Base-by-base conservation (phyloP, 1,140 invertebrate species). In the Heliconius eleuchia region DNA sequence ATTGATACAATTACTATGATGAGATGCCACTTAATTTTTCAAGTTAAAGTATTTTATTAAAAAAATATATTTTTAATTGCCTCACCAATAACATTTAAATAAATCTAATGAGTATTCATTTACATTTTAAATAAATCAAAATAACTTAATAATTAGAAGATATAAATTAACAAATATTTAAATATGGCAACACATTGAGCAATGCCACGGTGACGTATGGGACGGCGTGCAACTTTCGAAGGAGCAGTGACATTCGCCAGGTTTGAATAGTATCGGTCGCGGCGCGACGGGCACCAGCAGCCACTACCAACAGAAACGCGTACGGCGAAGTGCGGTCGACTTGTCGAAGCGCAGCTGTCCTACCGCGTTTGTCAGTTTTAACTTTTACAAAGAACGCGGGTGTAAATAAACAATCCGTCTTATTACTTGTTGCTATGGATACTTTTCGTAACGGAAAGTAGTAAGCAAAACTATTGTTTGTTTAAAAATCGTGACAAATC, bases 301-400 rank as follows among this genome's bases (percentile, higher is more conserved):
- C 91, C 79, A 80, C 86, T 84, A 87, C 85, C 84, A 86, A 83
- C 91, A 91, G 92, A 94, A 92, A 93, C 92, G 92, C 93, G 91
- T 93, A 92, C 86, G 92, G 88, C 92, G 92, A 93, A 94, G 92
- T 94, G 92, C 92, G 92, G 85, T 94, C 92, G 91, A 91, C 90
- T 93, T 86, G 92, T 94, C 92, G 92, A 92, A 91, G 84, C 92
- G 92, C 90, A 92, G 91, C 91, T 93, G 89, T 92, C 89, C 83
- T 86, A 84, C 86, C 89, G 90, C 88, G 88, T 87, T 92, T 91
- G 87, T 91, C 89, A 92, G 88, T 88, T 91, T 90, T 88, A 82
- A 88, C 91, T 92, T 91, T 85, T 91, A 23, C 85, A 84, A 88
- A 87, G 90, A 93, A 90, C 91, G 91, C 88, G 90, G 90, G 92